These are phyloP conservation scores for Myotis lucifugus DNA, from an alignment of 2,113 vertebrate species.

Conservation along the genomic window DNA sequence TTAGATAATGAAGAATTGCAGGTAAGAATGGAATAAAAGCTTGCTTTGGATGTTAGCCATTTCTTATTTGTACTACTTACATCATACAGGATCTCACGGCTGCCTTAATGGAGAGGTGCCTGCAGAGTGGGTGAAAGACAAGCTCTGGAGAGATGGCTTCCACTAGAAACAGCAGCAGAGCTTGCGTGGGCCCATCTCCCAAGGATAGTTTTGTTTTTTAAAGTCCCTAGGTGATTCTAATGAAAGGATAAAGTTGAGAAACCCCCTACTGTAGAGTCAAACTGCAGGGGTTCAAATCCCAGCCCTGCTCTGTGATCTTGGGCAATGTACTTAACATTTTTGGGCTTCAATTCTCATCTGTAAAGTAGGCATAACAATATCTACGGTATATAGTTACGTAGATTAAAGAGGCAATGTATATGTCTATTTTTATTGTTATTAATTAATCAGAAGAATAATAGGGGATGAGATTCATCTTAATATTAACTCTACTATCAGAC, in stretches of 20 bases:
- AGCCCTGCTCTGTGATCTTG: background rate
- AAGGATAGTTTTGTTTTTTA: background rate
- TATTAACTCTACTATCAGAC: background rate
- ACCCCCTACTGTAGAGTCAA: background rate
- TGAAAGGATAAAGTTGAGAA: background rate
- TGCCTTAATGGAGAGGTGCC: background rate
- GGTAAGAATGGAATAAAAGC: constrained; percentile 82
- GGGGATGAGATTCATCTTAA: constrained; percentile 26
- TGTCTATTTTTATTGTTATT: background rate
- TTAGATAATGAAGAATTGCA: constrained; percentile 98
- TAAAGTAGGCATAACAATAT: background rate
- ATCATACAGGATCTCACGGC: background rate
- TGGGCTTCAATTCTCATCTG: background rate
- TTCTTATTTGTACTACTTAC: background rate
- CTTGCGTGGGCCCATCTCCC: background rate
- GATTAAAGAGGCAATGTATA: background rate
- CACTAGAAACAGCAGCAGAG: background rate
- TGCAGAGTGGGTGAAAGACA: background rate
- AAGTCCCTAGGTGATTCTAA: background rate
- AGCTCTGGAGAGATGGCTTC: background rate
- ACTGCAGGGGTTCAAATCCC: background rate
- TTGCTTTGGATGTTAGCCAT: constrained; percentile 18
- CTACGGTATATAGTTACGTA: background rate
- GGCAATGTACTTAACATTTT: background rate
- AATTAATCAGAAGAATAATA: background rate